These are phyloP conservation scores for Macrotrachela quadricornifera DNA, from an alignment of 1,140 invertebrate species.

Conservation along the genomic window DNA sequence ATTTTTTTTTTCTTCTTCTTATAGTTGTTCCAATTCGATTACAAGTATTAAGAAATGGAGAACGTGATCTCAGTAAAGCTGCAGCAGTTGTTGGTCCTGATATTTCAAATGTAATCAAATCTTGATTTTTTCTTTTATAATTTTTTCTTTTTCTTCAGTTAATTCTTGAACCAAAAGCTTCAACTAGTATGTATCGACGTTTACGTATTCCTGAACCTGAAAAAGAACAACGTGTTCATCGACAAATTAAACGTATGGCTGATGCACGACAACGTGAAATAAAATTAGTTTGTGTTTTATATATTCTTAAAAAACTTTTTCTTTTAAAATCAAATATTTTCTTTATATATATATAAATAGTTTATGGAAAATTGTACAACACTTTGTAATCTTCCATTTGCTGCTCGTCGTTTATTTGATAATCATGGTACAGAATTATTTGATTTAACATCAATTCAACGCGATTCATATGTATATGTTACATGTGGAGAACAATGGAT, in stretches of 20 bases:
- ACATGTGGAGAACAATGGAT: constrained; percentile 27
- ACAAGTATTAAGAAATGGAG: constrained; percentile 23
- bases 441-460: constrained; percentile 16
- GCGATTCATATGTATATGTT: constrained; percentile 23
- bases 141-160: background rate
- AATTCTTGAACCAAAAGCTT: constrained; percentile 3
- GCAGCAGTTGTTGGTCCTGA: constrained; percentile 24
- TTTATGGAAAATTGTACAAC: constrained; percentile 26
- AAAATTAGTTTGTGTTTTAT: constrained; percentile 4
- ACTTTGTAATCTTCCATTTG: constrained; percentile 23
- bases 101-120: constrained; percentile 21
- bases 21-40: constrained; percentile 6
- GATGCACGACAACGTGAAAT: constrained; percentile 11
- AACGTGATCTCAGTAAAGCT: constrained; percentile 15
- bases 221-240: constrained; percentile 12
- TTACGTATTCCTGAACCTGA: constrained; percentile 17
- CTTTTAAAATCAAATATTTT: background rate
- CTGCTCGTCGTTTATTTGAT: constrained; percentile 27
- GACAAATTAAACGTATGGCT: constrained; percentile 18
- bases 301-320: background rate
- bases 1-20: no score
- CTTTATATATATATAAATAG: constrained; percentile 13
- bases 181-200: constrained; percentile 13
- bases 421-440: constrained; percentile 23
- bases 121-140: no score